Conservation (phyloP, 2,797 vertebrate species). For the Squalus acanthias region DNA sequence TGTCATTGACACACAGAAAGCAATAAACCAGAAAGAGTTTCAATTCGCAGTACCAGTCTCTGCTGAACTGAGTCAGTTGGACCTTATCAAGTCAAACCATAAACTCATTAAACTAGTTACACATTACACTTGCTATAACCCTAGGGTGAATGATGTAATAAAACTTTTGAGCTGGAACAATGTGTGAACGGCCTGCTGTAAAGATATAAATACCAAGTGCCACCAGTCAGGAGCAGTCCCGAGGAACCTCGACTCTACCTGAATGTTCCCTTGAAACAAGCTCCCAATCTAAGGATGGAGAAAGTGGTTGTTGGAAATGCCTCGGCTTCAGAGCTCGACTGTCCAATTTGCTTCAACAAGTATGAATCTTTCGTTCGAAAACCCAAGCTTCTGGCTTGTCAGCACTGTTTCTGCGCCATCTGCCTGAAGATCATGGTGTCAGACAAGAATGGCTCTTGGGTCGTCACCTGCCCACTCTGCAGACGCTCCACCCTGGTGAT, state of each 20-base stretch:
- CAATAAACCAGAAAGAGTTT: not conserved
- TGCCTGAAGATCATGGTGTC: slow-evolving; percentile 32
- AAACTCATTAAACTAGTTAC: slow-evolving; percentile 6
- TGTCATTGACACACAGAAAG: not conserved
- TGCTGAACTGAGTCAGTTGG: not conserved
- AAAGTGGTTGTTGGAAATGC: not conserved
- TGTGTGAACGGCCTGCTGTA: not conserved
- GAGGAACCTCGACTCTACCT: not conserved
- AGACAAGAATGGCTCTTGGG: not conserved
- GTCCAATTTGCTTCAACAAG: slow-evolving; percentile 9
- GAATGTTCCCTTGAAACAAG: not conserved
- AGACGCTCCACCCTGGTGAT: not conserved
- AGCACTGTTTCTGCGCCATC: slow-evolving; percentile 27
- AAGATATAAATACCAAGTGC: not conserved
- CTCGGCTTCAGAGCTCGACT: not conserved
- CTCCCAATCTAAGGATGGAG: not conserved
- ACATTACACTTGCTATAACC: not conserved
- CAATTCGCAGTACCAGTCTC: not conserved
- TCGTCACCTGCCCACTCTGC: slow-evolving; percentile 13
- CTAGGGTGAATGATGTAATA: not conserved
- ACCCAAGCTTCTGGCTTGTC: not conserved
- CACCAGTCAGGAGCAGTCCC: not conserved
- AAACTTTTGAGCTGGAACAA: not conserved
- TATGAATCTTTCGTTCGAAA: slow-evolving; percentile 12
- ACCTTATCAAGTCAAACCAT: not conserved